Conservation (phyloP, 2,113 vertebrate genomes). For the Pygoscelis adeliae region DNA sequence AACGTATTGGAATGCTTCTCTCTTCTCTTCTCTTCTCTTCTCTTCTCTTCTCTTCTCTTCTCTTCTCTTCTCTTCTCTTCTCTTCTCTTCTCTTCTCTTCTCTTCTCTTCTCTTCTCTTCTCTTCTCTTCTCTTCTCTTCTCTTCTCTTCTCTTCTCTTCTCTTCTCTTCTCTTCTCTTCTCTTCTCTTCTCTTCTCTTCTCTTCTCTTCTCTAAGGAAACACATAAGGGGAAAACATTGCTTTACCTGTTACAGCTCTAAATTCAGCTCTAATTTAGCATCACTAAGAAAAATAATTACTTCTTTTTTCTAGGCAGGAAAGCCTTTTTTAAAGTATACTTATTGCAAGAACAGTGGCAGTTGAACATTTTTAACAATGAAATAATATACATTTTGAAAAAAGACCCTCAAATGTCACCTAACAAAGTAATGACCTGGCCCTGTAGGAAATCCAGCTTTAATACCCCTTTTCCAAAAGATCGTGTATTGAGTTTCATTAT, state of each 20-base stretch:
- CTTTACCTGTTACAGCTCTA: not conserved
- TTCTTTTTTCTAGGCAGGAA: not conserved
- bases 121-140: not conserved
- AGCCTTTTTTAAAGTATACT: not conserved
- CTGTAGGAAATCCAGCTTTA: not conserved
- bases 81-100: not conserved
- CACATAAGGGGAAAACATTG: not conserved
- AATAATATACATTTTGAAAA: not conserved
- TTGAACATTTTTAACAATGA: not conserved
- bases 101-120: not conserved
- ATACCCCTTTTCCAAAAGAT: not conserved
- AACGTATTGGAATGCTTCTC: accelerated
- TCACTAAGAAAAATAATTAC: not conserved
- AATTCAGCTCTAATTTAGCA: not conserved
- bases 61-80: not conserved
- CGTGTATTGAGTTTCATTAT: not conserved
- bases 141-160: not conserved
- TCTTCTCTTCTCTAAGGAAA: not conserved
- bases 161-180: not conserved
- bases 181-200: not conserved
- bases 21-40: not conserved
- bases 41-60: not conserved
- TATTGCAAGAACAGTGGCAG: not conserved
- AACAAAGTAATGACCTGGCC: not conserved
- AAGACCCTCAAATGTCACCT: not conserved